These are phyloP conservation scores for Aurelia coerulea DNA, from an alignment of 30 jellyfish, hydroid and myxozoan genomes.

Conservation along the genomic window DNA sequence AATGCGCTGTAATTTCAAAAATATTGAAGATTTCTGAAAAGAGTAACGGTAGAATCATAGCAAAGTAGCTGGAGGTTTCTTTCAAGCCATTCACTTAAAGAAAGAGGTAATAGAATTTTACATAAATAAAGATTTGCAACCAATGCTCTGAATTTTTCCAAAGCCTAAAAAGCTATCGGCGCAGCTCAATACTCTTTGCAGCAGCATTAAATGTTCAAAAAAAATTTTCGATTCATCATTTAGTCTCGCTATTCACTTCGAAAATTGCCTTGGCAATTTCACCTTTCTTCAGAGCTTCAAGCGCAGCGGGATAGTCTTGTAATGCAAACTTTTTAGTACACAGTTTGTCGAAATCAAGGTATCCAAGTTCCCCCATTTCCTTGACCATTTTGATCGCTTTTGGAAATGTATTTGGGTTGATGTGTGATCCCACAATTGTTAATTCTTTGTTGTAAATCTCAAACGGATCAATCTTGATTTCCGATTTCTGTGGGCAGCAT, in stretches of 20 bases:
- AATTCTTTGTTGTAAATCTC: slow-evolving; percentile 89
- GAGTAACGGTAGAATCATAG: too few species aligned
- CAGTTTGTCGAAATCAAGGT: slow-evolving; percentile 75
- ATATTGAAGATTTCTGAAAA: too few species aligned
- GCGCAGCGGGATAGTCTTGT: slow-evolving; percentile 87
- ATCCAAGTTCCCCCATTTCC: slow-evolving; percentile 80
- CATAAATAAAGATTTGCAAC: too few species aligned
- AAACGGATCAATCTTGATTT: slow-evolving; percentile 86
- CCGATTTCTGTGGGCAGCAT: slow-evolving; percentile 86
- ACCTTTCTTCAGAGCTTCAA: slow-evolving; percentile 73
- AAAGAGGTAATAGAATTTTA: too few species aligned
- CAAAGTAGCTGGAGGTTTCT: too few species aligned
- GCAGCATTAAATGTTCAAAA: too few species aligned
- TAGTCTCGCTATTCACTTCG: slow-evolving; percentile 44
- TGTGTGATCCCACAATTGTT: slow-evolving; percentile 84
- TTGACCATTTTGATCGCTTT: slow-evolving; percentile 80
- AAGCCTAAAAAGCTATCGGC: too few species aligned
- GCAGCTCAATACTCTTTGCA: too few species aligned
- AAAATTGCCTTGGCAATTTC: slow-evolving; percentile 91
- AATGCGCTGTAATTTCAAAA: too few species aligned
- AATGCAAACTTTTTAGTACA: slow-evolving; percentile 70
- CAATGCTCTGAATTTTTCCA: too few species aligned
- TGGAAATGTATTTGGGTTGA: slow-evolving; percentile 96
- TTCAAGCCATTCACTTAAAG: too few species aligned
- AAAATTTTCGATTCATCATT: background rate